Evolutionary conservation across 2,888 invertebrate genomes (phyloP).

Genomic region (Drepana falcataria): DNA sequence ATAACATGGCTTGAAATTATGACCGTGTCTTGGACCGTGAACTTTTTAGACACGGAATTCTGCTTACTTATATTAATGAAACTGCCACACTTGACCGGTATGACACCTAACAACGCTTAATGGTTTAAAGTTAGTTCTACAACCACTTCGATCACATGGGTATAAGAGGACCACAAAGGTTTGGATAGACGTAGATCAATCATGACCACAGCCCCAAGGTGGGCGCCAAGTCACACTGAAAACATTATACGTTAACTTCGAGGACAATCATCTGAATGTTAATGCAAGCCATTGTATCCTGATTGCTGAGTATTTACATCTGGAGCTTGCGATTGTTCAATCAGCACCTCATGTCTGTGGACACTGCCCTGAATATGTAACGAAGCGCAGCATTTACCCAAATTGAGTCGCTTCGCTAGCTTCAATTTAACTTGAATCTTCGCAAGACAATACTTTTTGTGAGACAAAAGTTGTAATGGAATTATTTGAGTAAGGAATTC

Average conservation of each 20-base stretch:
- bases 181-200: too few relatives aligned
- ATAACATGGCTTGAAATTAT: too few relatives aligned
- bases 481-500: neutral
- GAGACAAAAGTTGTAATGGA: neutral
- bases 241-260: neutral
- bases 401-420: slow-evolving; percentile 25
- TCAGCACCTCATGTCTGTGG: slow-evolving; percentile 30
- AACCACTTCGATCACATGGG: too few relatives aligned
- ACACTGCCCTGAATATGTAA: slow-evolving; percentile 34
- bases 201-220: neutral
- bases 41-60: too few relatives aligned
- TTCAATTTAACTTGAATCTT: slow-evolving; percentile 2
- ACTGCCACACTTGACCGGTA: too few relatives aligned
- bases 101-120: too few relatives aligned
- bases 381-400: slow-evolving; percentile 27
- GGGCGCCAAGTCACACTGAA: too few relatives aligned
- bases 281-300: slow-evolving; percentile 4
- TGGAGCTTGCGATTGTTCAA: slow-evolving; percentile 31
- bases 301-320: slow-evolving; percentile 19
- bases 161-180: too few relatives aligned
- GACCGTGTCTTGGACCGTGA: too few relatives aligned
- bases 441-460: slow-evolving; percentile 1
- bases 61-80: too few relatives aligned
- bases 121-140: too few relatives aligned
- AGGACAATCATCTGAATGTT: neutral